These are phyloP conservation scores for Steatornis caripensis DNA, from an alignment of 2,113 vertebrate species.

Conservation along the genomic window DNA sequence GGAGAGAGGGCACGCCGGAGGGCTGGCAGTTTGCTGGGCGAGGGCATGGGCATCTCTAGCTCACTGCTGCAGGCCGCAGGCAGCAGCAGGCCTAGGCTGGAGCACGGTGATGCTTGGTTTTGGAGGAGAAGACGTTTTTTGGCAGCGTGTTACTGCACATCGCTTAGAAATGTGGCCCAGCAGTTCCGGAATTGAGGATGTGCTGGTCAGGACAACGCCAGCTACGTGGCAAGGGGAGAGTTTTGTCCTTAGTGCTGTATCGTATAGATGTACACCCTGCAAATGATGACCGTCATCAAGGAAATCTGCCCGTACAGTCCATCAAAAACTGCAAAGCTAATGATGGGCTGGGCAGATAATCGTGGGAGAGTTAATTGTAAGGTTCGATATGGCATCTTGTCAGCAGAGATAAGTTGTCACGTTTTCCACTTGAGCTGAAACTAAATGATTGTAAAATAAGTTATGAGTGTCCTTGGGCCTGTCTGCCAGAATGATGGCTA, in stretches of 20 bases:
- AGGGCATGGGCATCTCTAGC: too few species aligned
- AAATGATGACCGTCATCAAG: constrained; percentile 23
- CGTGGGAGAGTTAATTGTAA: constrained; percentile 90
- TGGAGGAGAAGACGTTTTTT: background rate
- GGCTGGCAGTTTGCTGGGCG: background rate
- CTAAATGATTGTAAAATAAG: constrained; percentile 99
- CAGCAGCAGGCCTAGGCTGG: background rate
- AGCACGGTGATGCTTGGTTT: accelerated
- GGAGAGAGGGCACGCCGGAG: background rate
- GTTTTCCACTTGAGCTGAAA: constrained; percentile 99
- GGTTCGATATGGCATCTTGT: constrained; percentile 91
- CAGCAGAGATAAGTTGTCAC: constrained; percentile 99
- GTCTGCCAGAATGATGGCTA: constrained; percentile 84
- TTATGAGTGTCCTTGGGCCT: constrained; percentile 99
- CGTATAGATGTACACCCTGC: constrained; percentile 45
- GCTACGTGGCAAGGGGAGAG: background rate
- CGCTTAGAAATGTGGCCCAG: background rate
- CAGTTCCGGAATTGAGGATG: background rate
- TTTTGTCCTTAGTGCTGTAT: background rate
- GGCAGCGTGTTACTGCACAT: background rate
- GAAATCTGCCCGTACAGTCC: constrained; percentile 54
- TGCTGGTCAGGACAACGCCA: background rate
- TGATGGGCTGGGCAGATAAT: constrained; percentile 89
- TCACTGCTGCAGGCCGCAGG: background rate
- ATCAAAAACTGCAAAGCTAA: constrained; percentile 72